Percentiles rank a stretch among this genome's conserved stretches.
Evolutionary conservation across 2,113 vertebrate genomes (phyloP).

Genomic region (Pelecanus crispus): DNA sequence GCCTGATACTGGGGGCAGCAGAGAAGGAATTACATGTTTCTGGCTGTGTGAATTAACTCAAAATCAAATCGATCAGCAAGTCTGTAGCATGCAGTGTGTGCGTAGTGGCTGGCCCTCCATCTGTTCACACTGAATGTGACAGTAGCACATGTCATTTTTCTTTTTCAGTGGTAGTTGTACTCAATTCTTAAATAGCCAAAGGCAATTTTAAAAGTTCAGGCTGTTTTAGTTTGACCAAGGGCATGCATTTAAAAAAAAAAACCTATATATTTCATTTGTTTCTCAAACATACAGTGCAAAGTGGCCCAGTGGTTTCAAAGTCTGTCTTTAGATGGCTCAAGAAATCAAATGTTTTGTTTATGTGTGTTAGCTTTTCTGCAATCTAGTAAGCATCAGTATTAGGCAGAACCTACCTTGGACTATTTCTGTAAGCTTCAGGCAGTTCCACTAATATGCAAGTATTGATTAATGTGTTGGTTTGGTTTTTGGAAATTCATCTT

Average conservation of each 20-base stretch:
- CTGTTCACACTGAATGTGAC: neutral
- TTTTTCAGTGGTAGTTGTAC: neutral
- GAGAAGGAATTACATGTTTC: neutral
- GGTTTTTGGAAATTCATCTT: neutral
- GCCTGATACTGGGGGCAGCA: neutral
- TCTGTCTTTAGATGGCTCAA: neutral
- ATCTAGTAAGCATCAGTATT: neutral
- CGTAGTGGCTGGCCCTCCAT: neutral
- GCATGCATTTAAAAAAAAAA: neutral
- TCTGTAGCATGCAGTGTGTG: neutral
- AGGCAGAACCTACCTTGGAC: neutral
- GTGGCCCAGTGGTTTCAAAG: neutral
- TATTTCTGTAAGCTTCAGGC: neutral
- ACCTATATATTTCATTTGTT: neutral
- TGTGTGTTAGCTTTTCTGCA: neutral
- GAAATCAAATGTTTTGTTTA: neutral
- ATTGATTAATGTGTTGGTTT: neutral
- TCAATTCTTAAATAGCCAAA: neutral
- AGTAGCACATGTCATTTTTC: accelerated
- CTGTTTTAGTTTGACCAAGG: neutral
- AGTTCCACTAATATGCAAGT: neutral
- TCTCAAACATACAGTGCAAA: neutral
- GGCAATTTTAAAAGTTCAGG: neutral
- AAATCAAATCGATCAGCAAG: neutral
- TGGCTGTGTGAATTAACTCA: neutral